phyloP scores from a whole-genome alignment of 2,113 vertebrate genomes.

The Paradoxurus hermaphroditus region DNA sequence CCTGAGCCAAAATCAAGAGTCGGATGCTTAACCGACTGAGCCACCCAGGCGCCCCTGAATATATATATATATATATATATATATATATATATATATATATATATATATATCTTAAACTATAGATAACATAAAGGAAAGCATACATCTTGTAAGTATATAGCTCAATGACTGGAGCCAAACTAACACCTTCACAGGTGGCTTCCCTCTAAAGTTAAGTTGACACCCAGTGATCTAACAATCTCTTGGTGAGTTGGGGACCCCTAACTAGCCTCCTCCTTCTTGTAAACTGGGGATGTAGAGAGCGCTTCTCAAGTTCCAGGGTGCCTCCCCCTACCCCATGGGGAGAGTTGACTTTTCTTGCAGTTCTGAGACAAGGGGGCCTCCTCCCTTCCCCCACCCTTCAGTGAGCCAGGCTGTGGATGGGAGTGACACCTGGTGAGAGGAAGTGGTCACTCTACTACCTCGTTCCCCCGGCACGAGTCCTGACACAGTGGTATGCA shows the following conservation, averaged over 20 bases:
- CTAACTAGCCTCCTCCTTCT: not conserved
- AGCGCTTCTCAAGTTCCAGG: not conserved
- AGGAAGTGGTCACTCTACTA: not conserved
- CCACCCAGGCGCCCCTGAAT: too few species aligned
- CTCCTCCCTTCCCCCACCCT: not conserved
- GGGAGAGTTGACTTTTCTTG: not conserved
- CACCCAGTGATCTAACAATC: not conserved
- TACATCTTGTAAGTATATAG: not conserved
- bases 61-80: not conserved
- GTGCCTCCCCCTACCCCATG: not conserved
- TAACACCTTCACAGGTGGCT: not conserved
- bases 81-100: not conserved
- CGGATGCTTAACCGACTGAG: too few species aligned
- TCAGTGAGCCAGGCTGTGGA: not conserved
- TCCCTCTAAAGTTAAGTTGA: not conserved
- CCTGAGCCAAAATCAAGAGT: too few species aligned
- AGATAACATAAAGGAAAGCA: not conserved
- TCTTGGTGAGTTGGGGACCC: not conserved
- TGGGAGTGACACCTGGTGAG: not conserved
- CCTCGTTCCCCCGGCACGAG: not conserved
- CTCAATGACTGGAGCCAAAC: not conserved
- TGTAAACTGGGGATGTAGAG: not conserved
- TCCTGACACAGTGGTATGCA: not conserved
- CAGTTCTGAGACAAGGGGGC: not conserved
- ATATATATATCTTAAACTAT: not conserved